phyloP scores from a whole-genome alignment of 2,888 invertebrate genomes.

The Parasteatoda lunata region DNA sequence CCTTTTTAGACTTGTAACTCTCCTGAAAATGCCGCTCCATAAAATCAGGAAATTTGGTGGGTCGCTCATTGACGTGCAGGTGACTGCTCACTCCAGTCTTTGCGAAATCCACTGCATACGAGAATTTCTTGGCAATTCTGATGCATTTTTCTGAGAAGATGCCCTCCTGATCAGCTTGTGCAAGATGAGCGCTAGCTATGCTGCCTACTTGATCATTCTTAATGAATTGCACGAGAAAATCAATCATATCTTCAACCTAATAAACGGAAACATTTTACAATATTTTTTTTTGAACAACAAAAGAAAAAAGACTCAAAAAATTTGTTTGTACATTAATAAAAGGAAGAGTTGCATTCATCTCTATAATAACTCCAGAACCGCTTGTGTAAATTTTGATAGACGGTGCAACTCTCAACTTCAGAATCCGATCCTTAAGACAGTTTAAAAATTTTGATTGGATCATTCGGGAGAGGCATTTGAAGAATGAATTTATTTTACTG shows the following conservation, averaged over 20 bases:
- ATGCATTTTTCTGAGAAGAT: conserved; percentile 49
- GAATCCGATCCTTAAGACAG: no score
- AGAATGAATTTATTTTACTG: no score
- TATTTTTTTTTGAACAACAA: no score
- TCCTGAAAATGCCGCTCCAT: conserved; percentile 66
- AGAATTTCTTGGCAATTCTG: conserved; percentile 63
- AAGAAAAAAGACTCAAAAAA: no score
- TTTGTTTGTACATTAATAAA: no score
- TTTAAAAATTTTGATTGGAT: no score
- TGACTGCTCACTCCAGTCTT: conserved; percentile 66
- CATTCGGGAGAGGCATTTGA: no score
- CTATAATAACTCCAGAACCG: no score
- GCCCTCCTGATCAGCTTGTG: conserved; percentile 59
- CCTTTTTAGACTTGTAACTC: conserved; percentile 67
- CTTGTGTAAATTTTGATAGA: no score
- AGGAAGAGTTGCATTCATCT: no score
- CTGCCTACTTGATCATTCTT: conserved; percentile 69
- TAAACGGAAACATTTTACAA: background rate
- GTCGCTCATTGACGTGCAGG: conserved; percentile 50
- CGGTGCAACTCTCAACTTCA: no score
- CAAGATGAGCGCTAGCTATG: conserved; percentile 69
- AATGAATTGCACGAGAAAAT: conserved; percentile 67
- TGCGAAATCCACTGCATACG: conserved; percentile 69
- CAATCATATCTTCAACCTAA: conserved; percentile 62
- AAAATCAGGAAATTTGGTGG: conserved; percentile 69